These are phyloP conservation scores for Entomyzon cyanotis DNA, from an alignment of 2,113 vertebrate genomes.

Conservation along the genomic window DNA sequence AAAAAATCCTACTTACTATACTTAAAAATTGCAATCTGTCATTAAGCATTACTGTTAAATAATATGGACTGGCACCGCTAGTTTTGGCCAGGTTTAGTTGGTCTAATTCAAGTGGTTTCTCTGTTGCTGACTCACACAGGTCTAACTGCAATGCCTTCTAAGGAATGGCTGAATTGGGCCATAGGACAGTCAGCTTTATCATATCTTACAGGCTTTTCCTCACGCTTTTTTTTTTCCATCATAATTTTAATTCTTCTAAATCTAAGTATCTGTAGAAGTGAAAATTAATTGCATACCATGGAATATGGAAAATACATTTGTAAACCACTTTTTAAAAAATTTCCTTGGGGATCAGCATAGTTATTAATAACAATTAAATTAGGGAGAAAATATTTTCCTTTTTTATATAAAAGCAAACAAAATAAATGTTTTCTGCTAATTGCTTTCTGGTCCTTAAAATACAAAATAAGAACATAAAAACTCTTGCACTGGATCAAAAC, in stretches of 20 bases:
- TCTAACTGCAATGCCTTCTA: neutral
- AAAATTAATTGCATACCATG: neutral
- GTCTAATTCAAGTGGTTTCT: constrained; percentile 9
- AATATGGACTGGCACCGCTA: neutral
- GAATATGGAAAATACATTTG: neutral
- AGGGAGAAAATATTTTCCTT: neutral
- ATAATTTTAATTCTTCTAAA: neutral
- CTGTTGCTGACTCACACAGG: neutral
- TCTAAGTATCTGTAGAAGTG: neutral
- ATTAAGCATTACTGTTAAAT: neutral
- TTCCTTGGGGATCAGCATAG: neutral
- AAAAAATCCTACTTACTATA: neutral
- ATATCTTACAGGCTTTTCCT: neutral
- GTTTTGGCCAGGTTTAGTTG: neutral
- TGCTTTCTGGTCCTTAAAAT: neutral
- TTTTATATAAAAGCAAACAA: neutral
- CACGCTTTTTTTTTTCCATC: neutral
- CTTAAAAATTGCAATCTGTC: neutral
- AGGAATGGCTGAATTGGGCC: neutral
- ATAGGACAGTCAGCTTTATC: neutral
- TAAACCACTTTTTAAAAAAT: neutral
- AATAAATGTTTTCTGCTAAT: neutral
- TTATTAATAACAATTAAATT: neutral
- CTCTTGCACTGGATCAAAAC: neutral
- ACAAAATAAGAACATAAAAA: neutral